A percentile compares a stretch with the other conserved stretches of the same genome.
These are phyloP conservation scores for Cephus cinctus DNA, from an alignment of 1,140 invertebrate species.

Conservation along the genomic window DNA sequence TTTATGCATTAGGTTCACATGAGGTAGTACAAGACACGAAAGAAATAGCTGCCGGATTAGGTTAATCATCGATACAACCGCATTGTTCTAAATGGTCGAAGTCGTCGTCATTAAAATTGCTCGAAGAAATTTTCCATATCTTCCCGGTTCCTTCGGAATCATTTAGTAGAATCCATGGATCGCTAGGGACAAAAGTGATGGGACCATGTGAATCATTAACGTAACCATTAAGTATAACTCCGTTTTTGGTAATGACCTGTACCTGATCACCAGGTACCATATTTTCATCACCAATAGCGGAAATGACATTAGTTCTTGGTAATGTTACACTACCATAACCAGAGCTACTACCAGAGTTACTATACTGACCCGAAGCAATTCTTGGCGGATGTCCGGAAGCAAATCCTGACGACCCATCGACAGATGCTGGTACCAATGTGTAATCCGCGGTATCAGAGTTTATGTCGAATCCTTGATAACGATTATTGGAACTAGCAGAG, in stretches of 20 bases:
- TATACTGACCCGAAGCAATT: too few relatives aligned
- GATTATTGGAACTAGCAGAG: not conserved
- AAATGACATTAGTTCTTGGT: conserved; percentile 14
- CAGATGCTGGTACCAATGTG: not conserved
- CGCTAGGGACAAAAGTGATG: conserved; percentile 14
- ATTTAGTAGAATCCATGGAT: not conserved
- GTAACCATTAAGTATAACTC: conserved; percentile 11
- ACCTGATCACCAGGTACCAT: conserved; percentile 22
- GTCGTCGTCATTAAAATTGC: too few relatives aligned
- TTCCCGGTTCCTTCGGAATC: not conserved
- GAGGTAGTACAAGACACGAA: too few relatives aligned
- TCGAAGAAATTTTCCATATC: not conserved
- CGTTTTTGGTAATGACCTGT: conserved; percentile 14
- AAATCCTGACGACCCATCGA: not conserved
- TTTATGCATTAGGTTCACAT: too few relatives aligned
- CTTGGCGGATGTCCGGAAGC: too few relatives aligned
- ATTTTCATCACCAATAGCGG: conserved; percentile 8
- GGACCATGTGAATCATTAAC: conserved; percentile 14
- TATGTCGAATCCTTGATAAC: not conserved
- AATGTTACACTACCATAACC: too few relatives aligned
- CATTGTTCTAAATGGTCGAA: too few relatives aligned
- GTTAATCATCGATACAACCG: too few relatives aligned
- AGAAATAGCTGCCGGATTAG: too few relatives aligned
- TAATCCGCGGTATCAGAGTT: not conserved
- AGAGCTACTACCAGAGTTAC: too few relatives aligned